A percentile compares a stretch with the other conserved stretches of the same genome.
These are phyloP conservation scores for Otolemur crassicaudatus DNA, from an alignment of 2,797 vertebrate species.

Conservation along the genomic window DNA sequence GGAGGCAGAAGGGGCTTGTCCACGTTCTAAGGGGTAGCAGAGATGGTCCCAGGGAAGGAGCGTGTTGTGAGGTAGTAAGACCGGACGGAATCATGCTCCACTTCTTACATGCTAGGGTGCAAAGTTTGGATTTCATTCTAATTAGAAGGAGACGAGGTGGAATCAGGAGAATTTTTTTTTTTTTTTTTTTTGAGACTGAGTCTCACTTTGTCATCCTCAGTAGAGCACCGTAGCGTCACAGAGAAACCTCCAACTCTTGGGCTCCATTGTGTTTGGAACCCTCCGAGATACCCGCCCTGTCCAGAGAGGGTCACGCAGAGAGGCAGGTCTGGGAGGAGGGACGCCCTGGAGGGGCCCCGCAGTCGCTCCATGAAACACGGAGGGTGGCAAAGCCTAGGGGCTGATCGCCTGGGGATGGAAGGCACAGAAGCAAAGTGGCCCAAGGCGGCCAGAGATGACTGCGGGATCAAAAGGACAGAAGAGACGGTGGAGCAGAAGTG, in stretches of 20 bases:
- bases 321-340: not conserved
- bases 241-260: no score
- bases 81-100: not conserved
- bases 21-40: not conserved
- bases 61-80: not conserved
- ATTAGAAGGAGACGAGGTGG: not conserved
- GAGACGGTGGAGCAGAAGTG: not conserved
- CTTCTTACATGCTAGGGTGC: not conserved
- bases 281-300: not conserved
- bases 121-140: not conserved
- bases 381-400: not conserved
- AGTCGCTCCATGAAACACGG: not conserved
- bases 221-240: no score
- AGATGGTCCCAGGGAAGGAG: not conserved
- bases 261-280: not conserved
- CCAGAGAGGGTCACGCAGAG: fast-evolving
- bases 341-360: no score
- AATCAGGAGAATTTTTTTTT: not conserved
- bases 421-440: not conserved
- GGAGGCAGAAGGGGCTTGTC: not conserved
- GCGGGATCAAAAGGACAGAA: not conserved
- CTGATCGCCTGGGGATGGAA: not conserved
- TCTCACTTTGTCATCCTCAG: no score
- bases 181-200: not conserved
- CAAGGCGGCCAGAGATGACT: no score